These are phyloP conservation scores for Chromobotia macracanthus DNA, from an alignment of 2,797 vertebrate species.

Conservation along the genomic window DNA sequence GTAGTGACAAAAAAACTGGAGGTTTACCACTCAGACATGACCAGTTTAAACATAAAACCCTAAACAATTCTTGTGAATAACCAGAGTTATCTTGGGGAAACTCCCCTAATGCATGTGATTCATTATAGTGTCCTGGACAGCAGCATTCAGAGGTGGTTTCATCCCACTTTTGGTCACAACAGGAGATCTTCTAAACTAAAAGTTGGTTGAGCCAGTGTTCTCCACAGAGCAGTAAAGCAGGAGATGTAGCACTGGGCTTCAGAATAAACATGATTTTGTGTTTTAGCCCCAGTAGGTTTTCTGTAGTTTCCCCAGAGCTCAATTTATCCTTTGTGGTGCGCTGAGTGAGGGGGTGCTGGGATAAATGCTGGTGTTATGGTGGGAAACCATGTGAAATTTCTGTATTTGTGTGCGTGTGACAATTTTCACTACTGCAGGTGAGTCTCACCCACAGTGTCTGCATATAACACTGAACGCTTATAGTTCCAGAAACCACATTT, in stretches of 20 bases:
- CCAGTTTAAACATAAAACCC: not conserved
- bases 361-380: conserved; percentile 27
- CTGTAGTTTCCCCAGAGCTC: conserved; percentile 33
- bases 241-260: conserved; percentile 2
- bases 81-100: not conserved
- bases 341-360: conserved; percentile 22
- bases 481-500: conserved; percentile 11
- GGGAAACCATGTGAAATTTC: conserved; percentile 26
- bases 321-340: conserved; percentile 36
- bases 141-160: conserved; percentile 7
- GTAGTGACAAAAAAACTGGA: too few species aligned
- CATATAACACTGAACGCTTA: conserved; percentile 2
- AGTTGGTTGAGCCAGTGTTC: not conserved
- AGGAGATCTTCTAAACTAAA: conserved; percentile 23
- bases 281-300: conserved; percentile 32
- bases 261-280: conserved; percentile 42
- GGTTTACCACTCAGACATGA: not conserved
- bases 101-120: conserved; percentile 9
- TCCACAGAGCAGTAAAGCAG: conserved; percentile 3
- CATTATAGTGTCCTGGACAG: conserved; percentile 29
- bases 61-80: conserved; percentile 7
- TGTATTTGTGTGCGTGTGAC: conserved; percentile 21
- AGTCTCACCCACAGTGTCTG: conserved; percentile 18
- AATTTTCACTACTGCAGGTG: conserved; percentile 7
- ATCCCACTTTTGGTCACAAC: conserved; percentile 28